Evolutionary conservation across 2,888 invertebrate genomes (phyloP), one percentile per base, ranked within the genome.

Genomic region (Scaptomyza reducta): DNA sequence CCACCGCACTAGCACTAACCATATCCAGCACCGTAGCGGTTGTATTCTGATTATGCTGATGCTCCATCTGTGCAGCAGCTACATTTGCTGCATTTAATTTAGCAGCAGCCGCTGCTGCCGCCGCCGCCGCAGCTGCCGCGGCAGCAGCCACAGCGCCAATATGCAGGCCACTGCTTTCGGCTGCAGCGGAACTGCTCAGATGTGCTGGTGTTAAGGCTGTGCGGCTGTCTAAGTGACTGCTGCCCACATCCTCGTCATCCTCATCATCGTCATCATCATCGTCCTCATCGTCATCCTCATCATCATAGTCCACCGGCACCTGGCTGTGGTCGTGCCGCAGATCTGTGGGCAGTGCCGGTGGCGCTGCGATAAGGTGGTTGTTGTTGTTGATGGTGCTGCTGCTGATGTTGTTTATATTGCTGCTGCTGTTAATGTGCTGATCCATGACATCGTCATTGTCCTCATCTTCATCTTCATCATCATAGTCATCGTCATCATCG

Each of bases 61-160:
- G 77, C 60, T 85, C 85, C 47, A 79, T 46, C 13, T 87, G 87
- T 13, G 70, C 65, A 6, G 61, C 60, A 9, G 61, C 47, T 6
- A 53, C 63, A 50, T 71, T 71, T 7, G 53, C 72, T 0, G 70
- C 78, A 55, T 74, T 89, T 22, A 89, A 50, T 49, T 81, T 88
- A 64, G 72, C 79, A 18, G 74, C 74, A 40, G 77, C 74, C 46
- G 82, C 80, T 16, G 81, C 89, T 22, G 81, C 89, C 5, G 77
- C 84, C 22, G 83, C 87, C 27, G 86, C 85, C 38, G 79, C 82
- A 22, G 77, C 83, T 3, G 68, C 81, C 2, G 77, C 81, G 0
- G 81, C 71, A 29, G 81, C 77, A 38, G 81, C 81, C 1, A 78
- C 83, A 13, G 82, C 82, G 47, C 79, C 72, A 71, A 81, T 79